Conservation (phyloP, 2,888 invertebrate species). For the Tenodera sinensis region DNA sequence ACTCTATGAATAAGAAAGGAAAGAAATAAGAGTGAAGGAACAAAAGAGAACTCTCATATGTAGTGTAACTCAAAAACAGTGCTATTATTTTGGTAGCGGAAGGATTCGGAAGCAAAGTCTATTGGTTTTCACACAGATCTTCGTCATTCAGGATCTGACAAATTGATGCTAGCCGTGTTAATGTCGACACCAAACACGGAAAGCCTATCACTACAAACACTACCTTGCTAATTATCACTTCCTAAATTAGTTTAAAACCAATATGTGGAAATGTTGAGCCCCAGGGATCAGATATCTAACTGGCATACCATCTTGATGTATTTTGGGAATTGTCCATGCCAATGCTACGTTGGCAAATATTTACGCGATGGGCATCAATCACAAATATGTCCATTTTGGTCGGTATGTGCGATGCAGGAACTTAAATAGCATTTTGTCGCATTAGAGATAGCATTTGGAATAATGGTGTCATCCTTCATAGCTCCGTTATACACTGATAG, state of each 20-base stretch:
- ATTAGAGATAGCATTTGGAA: background rate
- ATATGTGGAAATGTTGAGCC: background rate
- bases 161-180: background rate
- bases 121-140: background rate
- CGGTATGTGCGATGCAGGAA: background rate
- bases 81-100: background rate
- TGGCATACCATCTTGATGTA: background rate
- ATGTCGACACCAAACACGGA: background rate
- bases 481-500: background rate
- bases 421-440: background rate
- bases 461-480: background rate
- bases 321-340: background rate
- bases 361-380: background rate
- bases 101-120: too few relatives aligned
- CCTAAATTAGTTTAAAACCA: background rate
- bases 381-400: background rate
- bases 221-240: background rate
- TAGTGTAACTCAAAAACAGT: background rate
- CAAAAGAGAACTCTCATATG: background rate
- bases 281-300: background rate
- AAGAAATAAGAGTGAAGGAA: too few relatives aligned
- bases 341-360: background rate
- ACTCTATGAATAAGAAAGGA: background rate
- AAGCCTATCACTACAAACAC: background rate
- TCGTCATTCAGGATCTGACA: background rate